Conservation (phyloP, 2,797 vertebrate species). For the Pelobates cultripes region DNA sequence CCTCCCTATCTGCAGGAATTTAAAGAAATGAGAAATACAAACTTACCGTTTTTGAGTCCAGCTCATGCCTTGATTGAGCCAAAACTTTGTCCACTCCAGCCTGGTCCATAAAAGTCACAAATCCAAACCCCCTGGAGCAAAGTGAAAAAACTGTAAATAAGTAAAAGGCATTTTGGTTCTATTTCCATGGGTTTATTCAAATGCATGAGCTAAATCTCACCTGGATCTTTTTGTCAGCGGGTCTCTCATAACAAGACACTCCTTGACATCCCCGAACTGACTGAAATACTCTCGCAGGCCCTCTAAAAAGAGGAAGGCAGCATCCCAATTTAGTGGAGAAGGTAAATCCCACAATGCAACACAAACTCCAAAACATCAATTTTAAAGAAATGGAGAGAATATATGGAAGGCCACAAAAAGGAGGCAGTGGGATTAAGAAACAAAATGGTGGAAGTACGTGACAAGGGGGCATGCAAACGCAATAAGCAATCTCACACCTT, state of each 20-base stretch:
- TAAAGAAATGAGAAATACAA: background rate
- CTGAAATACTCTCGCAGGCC: conserved; percentile 98
- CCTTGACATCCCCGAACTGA: conserved; percentile 98
- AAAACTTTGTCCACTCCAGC: conserved; percentile 98
- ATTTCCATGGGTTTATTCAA: background rate
- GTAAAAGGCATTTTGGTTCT: background rate
- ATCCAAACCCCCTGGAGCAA: conserved; percentile 88
- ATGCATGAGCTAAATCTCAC: conserved; percentile 65
- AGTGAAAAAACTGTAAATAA: background rate
- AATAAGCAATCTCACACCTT: background rate
- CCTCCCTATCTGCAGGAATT: background rate
- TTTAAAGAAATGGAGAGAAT: conserved; percentile 22
- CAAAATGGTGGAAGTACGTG: conserved; percentile 14
- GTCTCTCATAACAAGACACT: conserved; percentile 99
- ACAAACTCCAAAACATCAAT: conserved; percentile 43
- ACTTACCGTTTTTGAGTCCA: conserved; percentile 97
- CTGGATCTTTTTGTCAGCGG: conserved; percentile 98
- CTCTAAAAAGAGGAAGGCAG: conserved; percentile 78
- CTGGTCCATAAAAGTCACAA: conserved; percentile 98
- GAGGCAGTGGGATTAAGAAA: conserved; percentile 49
- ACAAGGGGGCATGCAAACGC: background rate
- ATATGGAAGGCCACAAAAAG: conserved; percentile 28
- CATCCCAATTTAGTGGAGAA: conserved; percentile 30
- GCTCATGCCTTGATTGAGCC: conserved; percentile 93
- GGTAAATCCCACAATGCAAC: conserved; percentile 32